Percentiles rank a stretch among this genome's conserved stretches.
Conservation (phyloP, 2,888 invertebrate genomes). For the Subacronicta megacephala region DNA sequence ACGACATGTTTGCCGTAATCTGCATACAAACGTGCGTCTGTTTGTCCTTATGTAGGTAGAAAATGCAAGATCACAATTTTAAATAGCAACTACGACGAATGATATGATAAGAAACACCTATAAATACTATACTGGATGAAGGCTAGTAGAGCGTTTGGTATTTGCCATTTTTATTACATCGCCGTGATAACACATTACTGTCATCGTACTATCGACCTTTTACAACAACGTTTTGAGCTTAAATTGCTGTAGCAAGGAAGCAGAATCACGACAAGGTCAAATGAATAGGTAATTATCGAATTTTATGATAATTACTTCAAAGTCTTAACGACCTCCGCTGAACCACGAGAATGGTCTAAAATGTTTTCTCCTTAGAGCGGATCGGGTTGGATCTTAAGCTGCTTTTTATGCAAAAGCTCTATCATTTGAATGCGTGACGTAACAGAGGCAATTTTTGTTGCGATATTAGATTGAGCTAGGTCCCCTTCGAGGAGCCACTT, state of each 20-base stretch:
- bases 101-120: slow-evolving; percentile 63
- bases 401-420: slow-evolving; percentile 2
- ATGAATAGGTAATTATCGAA: slow-evolving; percentile 70
- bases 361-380: slow-evolving; percentile 19
- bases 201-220: slow-evolving; percentile 45
- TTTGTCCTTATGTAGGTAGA: not conserved
- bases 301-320: slow-evolving; percentile 70
- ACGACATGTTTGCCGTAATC: slow-evolving; percentile 34
- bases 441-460: slow-evolving; percentile 16
- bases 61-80: slow-evolving; percentile 53
- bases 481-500: slow-evolving; percentile 13
- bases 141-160: slow-evolving; percentile 56
- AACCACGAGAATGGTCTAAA: slow-evolving; percentile 55
- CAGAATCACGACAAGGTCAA: slow-evolving; percentile 61
- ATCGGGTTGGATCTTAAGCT: slow-evolving; percentile 8
- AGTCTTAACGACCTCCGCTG: slow-evolving; percentile 60
- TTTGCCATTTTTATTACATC: slow-evolving; percentile 64
- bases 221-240: slow-evolving; percentile 23
- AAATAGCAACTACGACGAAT: slow-evolving; percentile 56
- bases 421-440: slow-evolving; percentile 13
- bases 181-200: slow-evolving; percentile 53
- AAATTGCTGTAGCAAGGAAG: slow-evolving; percentile 44
- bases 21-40: slow-evolving; percentile 18
- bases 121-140: slow-evolving; percentile 56
- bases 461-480: slow-evolving; percentile 12